Evolutionary conservation across 1,140 invertebrate species (phyloP).

Genomic region (Pseudoatta argentina): DNA sequence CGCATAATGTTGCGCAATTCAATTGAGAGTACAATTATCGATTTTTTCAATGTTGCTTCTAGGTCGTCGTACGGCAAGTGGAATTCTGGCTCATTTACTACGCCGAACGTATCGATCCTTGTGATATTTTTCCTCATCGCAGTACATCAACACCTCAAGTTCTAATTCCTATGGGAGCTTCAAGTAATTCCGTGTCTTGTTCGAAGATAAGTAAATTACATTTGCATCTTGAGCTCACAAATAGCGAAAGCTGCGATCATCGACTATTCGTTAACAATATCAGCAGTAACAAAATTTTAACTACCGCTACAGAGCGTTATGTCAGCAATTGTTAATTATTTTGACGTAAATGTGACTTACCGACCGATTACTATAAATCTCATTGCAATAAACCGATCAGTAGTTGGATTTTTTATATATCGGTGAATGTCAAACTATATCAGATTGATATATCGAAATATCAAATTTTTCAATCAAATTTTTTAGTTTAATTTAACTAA

Average conservation of each 20-base stretch:
- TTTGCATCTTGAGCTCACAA: neutral
- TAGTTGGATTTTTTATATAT: slow-evolving; percentile 12
- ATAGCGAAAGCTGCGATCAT: neutral
- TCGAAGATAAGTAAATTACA: slow-evolving; percentile 31
- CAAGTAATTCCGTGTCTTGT: slow-evolving; percentile 20
- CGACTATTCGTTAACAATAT: slow-evolving; percentile 9
- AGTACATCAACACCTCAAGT: slow-evolving; percentile 39
- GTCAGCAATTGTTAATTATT: neutral
- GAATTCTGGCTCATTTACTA: slow-evolving; percentile 50
- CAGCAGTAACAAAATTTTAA: slow-evolving; percentile 8
- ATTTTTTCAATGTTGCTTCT: slow-evolving; percentile 67
- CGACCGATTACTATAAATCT: neutral
- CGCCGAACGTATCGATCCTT: slow-evolving; percentile 24
- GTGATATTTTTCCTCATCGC: slow-evolving; percentile 30
- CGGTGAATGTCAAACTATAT: neutral
- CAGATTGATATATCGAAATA: slow-evolving; percentile 17
- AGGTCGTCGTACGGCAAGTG: slow-evolving; percentile 69
- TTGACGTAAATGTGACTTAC: neutral
- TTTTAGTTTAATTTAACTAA: neutral
- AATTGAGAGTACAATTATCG: slow-evolving; percentile 57
- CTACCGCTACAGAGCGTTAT: neutral
- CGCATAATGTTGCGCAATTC: neutral
- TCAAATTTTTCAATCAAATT: neutral
- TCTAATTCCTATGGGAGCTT: slow-evolving; percentile 18
- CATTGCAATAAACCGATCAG: neutral